Evolutionary conservation across 1,140 invertebrate genomes (phyloP).

Genomic region (Plectrocnemia conspersa): DNA sequence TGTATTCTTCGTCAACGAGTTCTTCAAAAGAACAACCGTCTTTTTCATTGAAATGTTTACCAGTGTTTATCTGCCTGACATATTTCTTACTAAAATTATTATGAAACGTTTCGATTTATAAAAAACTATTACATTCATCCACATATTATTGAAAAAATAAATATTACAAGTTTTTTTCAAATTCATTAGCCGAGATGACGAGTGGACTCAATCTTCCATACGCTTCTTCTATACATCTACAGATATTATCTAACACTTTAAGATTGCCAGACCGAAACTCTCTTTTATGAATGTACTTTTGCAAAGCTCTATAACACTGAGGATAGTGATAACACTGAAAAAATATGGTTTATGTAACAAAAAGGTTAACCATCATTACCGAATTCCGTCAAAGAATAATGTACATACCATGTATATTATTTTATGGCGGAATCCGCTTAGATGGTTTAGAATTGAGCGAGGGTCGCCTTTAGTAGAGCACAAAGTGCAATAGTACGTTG

Average conservation of each 20-base stretch:
- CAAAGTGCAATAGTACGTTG: slow-evolving; percentile 18
- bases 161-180: slow-evolving; percentile 8
- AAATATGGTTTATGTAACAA: not conserved
- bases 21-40: slow-evolving; percentile 28
- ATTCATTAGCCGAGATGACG: not conserved
- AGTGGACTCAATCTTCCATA: slow-evolving; percentile 15
- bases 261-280: slow-evolving; percentile 1
- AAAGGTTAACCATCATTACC: not conserved
- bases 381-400: not conserved
- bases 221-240: slow-evolving; percentile 7
- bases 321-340: slow-evolving; percentile 10
- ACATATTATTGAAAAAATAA: slow-evolving; percentile 3
- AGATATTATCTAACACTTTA: slow-evolving; percentile 12
- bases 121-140: not conserved
- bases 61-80: slow-evolving; percentile 2
- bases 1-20: slow-evolving; percentile 29
- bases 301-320: not conserved
- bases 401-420: slow-evolving; percentile 24
- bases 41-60: slow-evolving; percentile 24
- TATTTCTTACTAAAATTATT: slow-evolving; percentile 5
- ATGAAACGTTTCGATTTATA: not conserved
- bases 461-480: slow-evolving; percentile 15
- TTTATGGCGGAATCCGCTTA: slow-evolving; percentile 23
- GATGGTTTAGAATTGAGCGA: slow-evolving; percentile 22
- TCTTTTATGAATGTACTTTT: not conserved